Conservation (phyloP, 2,888 invertebrate species). For the Polietes domitor region DNA sequence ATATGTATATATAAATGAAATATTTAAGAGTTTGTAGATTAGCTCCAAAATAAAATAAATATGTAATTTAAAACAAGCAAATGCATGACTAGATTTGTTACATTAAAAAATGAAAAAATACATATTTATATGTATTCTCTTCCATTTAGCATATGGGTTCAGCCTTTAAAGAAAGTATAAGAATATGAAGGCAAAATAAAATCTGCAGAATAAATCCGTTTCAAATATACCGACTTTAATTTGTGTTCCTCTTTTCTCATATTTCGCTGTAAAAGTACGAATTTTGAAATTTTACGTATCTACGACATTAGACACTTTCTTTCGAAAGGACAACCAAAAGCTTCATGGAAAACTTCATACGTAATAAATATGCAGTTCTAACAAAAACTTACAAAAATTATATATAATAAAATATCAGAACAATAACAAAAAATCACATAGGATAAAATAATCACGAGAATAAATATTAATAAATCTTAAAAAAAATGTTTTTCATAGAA, state of each 20-base stretch:
- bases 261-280: no score
- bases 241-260: no score
- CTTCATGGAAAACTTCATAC: no score
- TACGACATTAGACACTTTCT: no score
- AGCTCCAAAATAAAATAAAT: neutral
- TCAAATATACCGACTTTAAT: no score
- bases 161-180: no score
- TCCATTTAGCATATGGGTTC: no score
- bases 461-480: conserved; percentile 5
- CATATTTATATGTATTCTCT: no score
- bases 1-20: neutral
- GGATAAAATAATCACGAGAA: conserved; percentile 6
- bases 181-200: no score
- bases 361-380: conserved; percentile 2
- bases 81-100: neutral
- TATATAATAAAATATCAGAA: conserved; percentile 22
- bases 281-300: no score
- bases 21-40: neutral
- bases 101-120: neutral
- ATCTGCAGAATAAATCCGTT: no score
- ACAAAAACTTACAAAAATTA: conserved; percentile 40
- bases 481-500: conserved; percentile 21
- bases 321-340: no score
- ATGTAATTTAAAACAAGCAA: neutral
- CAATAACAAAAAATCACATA: conserved; percentile 54